A percentile compares a stretch with the other conserved stretches of the same genome.
phyloP scores from a whole-genome alignment of 1,140 invertebrate species.

The Cydia pomonella region DNA sequence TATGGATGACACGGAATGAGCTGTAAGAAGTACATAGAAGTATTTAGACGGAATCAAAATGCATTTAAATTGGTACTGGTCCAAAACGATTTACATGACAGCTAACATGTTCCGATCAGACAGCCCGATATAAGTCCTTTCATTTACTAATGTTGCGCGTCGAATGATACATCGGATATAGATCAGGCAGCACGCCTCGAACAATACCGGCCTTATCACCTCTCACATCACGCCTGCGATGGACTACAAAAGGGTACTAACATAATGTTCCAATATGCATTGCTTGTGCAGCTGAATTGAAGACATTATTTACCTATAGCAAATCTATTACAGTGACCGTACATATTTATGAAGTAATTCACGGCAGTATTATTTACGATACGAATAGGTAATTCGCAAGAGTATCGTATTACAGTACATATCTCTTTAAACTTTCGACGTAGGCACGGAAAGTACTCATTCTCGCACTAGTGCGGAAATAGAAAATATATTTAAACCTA shows the following conservation, averaged over 20 bases:
- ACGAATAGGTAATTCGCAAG: too few species aligned
- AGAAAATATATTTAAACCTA: too few species aligned
- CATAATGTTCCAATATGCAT: not conserved
- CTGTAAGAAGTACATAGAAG: not conserved
- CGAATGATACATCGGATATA: conserved; percentile 25
- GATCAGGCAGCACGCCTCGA: conserved; percentile 23
- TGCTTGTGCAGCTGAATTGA: not conserved
- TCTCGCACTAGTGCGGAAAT: too few species aligned
- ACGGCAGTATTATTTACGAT: too few species aligned
- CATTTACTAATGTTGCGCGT: conserved; percentile 25
- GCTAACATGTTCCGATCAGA: conserved; percentile 15
- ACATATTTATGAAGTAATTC: not conserved
- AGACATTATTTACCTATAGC: not conserved
- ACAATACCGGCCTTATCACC: conserved; percentile 19
- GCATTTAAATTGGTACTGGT: not conserved
- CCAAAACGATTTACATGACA: conserved; percentile 14
- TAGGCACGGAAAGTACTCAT: too few species aligned
- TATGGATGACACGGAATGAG: too few species aligned
- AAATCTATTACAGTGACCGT: not conserved
- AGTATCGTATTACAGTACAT: too few species aligned
- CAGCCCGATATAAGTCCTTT: conserved; percentile 19
- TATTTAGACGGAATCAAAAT: not conserved
- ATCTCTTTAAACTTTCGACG: too few species aligned
- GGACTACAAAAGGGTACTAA: not conserved
- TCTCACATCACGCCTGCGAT: conserved; percentile 11